Percentiles rank a stretch among this genome's conserved stretches.
Conservation (phyloP, 2,113 vertebrate species). For the Cyanoramphus novaezelandiae region DNA sequence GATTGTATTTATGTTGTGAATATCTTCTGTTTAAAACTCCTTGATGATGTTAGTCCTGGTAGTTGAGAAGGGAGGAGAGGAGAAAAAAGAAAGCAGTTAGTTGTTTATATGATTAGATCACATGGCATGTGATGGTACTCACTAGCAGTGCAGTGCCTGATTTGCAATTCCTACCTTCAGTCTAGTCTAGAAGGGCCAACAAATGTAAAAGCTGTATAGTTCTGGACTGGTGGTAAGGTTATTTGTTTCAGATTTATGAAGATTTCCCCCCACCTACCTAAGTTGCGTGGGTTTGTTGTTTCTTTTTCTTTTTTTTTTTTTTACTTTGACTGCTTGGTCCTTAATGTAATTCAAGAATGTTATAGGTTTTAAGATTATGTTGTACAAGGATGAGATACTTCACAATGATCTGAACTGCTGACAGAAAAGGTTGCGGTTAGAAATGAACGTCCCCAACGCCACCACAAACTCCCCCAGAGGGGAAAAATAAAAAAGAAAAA, state of each 20-base stretch:
- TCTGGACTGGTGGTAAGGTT: background rate
- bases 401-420: background rate
- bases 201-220: background rate
- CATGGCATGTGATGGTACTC: background rate
- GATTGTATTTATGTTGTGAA: background rate
- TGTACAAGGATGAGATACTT: background rate
- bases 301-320: background rate
- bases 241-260: background rate
- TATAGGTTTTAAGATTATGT: background rate
- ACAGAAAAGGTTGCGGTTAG: background rate
- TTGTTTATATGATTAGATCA: background rate
- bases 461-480: too few species aligned
- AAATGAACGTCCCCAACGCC: background rate
- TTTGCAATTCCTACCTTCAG: background rate
- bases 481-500: background rate
- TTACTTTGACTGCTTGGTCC: background rate
- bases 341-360: background rate
- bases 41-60: background rate
- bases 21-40: background rate
- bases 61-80: background rate
- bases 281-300: background rate
- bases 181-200: background rate
- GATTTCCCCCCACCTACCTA: rapidly evolving
- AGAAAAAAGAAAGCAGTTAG: background rate
- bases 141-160: background rate